Evolutionary conservation across 2,113 vertebrate genomes (phyloP).

Genomic region (Apaloderma vittatum): DNA sequence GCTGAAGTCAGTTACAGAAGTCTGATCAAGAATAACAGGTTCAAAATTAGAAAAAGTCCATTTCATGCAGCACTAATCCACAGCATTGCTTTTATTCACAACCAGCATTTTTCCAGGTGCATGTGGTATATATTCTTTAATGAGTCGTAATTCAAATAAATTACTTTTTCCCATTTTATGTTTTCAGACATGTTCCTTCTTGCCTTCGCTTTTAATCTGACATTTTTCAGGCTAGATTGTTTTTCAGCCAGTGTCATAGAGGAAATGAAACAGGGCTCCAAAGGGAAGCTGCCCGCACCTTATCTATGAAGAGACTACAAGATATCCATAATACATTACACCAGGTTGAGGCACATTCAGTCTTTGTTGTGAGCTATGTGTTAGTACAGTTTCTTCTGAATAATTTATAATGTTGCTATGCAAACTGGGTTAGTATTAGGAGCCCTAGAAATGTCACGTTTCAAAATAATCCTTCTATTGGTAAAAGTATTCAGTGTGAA

Average conservation of each 20-base stretch:
- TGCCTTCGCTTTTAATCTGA: background rate
- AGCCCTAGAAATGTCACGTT: constrained; percentile 37
- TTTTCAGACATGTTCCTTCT: background rate
- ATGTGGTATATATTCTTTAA: background rate
- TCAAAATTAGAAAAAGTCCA: background rate
- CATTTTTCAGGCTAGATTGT: background rate
- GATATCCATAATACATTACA: background rate
- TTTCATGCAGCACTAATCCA: background rate
- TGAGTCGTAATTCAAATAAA: background rate
- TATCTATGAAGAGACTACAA: background rate
- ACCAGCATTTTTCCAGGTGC: background rate
- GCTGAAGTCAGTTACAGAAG: background rate
- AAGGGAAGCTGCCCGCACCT: background rate
- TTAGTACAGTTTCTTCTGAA: constrained; percentile 35
- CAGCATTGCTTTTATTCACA: background rate
- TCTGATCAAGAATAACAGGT: background rate
- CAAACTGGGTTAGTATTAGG: constrained; percentile 26
- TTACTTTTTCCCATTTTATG: background rate
- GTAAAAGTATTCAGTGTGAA: constrained; percentile 17
- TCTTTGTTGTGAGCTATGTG: background rate
- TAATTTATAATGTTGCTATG: constrained; percentile 48
- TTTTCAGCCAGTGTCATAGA: background rate
- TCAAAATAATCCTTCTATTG: constrained; percentile 30
- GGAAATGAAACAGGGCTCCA: background rate
- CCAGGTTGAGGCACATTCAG: background rate